A percentile compares a stretch with the other conserved stretches of the same genome.
phyloP scores from a whole-genome alignment of 2,797 vertebrate species.

The Enteromius afrohamiltoni region DNA sequence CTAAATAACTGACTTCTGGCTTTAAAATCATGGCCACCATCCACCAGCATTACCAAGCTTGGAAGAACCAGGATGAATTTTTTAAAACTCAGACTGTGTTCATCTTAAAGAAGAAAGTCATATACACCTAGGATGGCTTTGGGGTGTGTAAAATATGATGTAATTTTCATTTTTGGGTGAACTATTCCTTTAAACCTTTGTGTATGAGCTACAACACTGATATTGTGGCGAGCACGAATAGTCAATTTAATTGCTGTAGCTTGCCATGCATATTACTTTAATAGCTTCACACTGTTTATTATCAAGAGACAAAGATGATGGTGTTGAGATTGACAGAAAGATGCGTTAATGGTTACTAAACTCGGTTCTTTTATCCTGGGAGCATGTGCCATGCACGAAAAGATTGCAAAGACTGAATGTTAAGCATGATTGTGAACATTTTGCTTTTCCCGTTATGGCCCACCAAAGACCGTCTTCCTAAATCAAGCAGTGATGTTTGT shows the following conservation, averaged over 20 bases:
- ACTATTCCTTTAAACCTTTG: not conserved
- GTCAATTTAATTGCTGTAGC: constrained; percentile 29
- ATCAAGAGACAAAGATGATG: constrained; percentile 24
- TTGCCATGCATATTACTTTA: constrained; percentile 5
- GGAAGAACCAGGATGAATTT: too few species aligned
- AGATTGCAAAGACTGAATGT: constrained; percentile 27
- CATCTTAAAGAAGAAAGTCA: too few species aligned
- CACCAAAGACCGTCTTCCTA: constrained; percentile 69
- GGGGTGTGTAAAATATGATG: too few species aligned
- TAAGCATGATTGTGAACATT: not conserved
- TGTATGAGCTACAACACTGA: not conserved
- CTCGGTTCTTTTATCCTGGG: not conserved
- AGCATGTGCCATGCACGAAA: constrained; percentile 1
- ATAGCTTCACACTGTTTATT: constrained; percentile 10
- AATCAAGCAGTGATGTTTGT: constrained; percentile 67
- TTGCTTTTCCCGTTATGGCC: constrained; percentile 35
- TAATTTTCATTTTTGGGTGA: not conserved
- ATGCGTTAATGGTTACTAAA: not conserved
- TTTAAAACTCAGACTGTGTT: too few species aligned
- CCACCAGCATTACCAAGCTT: too few species aligned
- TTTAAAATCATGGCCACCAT: too few species aligned
- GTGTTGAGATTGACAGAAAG: constrained; percentile 10
- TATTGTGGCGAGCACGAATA: not conserved
- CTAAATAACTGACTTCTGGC: too few species aligned
- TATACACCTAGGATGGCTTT: too few species aligned